A percentile compares a stretch with the other conserved stretches of the same genome.
Conservation (phyloP, 2,888 invertebrate genomes). For the Melinaea marsaeus region DNA sequence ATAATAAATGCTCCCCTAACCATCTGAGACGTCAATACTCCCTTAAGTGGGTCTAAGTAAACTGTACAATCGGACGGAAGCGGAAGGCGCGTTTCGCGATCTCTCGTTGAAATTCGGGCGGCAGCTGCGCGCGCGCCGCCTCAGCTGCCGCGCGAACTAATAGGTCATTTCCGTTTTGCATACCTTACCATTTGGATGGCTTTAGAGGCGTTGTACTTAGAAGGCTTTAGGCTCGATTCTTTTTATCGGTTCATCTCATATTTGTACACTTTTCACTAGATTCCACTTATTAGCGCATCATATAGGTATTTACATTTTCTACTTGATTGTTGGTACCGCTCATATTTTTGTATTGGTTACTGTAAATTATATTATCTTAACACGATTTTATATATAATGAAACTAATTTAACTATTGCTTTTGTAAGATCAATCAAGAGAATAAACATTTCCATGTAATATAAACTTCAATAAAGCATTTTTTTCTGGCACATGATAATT, state of each 20-base stretch:
- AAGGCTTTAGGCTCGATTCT: conserved; percentile 19
- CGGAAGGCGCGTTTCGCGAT: conserved; percentile 77
- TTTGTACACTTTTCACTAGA: no score
- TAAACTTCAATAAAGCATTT: not conserved
- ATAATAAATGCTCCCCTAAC: conserved; percentile 22
- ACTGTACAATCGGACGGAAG: conserved; percentile 70
- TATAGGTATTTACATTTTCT: no score
- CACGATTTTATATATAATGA: no score
- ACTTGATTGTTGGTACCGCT: no score
- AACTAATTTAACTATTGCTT: no score
- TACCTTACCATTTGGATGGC: conserved; percentile 42
- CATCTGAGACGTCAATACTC: conserved; percentile 49
- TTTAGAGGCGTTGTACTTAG: conserved; percentile 23
- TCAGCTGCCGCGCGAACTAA: conserved; percentile 64
- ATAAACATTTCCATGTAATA: no score
- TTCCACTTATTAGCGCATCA: no score
- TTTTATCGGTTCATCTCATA: not conserved
- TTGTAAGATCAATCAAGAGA: no score
- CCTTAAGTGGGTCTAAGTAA: conserved; percentile 45
- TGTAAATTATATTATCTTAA: no score
- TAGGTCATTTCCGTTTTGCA: conserved; percentile 69
- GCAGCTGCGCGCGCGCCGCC: conserved; percentile 65
- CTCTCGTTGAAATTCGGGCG: conserved; percentile 71
- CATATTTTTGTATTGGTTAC: no score
- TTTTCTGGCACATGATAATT: not conserved